Evolutionary conservation across 1,140 invertebrate genomes (phyloP).

Genomic region (Phocides pigmalion): DNA sequence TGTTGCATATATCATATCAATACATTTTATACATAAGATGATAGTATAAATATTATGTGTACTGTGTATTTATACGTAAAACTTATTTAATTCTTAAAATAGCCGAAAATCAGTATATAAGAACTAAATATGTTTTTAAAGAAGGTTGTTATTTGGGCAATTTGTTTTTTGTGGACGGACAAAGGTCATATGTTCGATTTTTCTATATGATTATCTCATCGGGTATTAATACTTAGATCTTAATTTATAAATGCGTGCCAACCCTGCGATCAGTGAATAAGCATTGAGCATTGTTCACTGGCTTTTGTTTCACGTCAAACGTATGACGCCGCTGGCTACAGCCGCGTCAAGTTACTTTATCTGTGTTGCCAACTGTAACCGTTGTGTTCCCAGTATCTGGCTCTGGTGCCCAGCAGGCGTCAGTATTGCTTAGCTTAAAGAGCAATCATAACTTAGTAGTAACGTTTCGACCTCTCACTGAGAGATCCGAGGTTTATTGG

Average conservation of each 20-base stretch:
- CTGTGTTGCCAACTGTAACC: conserved; percentile 27
- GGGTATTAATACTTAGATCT: background rate
- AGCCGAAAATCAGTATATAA: too few species aligned
- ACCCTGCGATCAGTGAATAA: conserved; percentile 21
- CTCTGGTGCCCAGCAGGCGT: background rate
- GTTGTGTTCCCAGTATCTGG: background rate
- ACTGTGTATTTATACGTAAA: too few species aligned
- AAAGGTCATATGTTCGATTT: background rate
- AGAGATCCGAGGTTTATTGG: too few species aligned
- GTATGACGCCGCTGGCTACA: conserved; percentile 28
- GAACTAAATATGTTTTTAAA: too few species aligned
- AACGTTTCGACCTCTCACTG: too few species aligned
- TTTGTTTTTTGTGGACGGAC: too few species aligned
- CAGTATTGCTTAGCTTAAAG: background rate
- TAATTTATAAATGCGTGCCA: background rate
- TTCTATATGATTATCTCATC: background rate
- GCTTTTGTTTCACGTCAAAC: conserved; percentile 26
- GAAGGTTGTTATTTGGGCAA: too few species aligned
- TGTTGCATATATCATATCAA: too few species aligned
- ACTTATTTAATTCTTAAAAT: too few species aligned
- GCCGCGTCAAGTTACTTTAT: conserved; percentile 17
- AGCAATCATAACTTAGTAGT: too few species aligned
- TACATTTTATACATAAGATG: too few species aligned
- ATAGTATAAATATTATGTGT: too few species aligned
- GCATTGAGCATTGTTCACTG: conserved; percentile 22